Percentiles rank a stretch among this genome's conserved stretches.
Evolutionary conservation across 2,113 vertebrate genomes (phyloP).

Genomic region (Zapornia atra): DNA sequence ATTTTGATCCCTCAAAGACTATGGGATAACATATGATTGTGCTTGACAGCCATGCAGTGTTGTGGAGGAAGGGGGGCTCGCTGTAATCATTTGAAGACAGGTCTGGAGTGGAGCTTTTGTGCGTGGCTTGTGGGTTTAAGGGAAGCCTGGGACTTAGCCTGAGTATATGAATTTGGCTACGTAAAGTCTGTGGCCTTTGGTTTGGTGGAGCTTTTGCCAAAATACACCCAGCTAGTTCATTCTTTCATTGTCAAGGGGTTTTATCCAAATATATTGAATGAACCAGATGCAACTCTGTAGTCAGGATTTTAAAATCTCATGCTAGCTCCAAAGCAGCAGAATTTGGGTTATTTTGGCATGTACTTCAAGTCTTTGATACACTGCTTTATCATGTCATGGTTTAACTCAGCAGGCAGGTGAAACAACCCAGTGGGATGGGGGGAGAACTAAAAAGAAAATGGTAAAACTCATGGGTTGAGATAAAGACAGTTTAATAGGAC

Average conservation of each 20-base stretch:
- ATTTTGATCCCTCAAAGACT: background rate
- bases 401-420: too few species aligned
- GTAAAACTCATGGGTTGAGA: too few species aligned
- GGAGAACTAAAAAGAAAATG: too few species aligned
- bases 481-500: too few species aligned
- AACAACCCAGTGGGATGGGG: too few species aligned
- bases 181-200: background rate
- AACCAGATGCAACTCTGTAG: background rate
- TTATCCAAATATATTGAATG: background rate
- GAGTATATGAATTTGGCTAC: background rate
- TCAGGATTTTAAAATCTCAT: background rate
- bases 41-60: background rate
- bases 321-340: background rate
- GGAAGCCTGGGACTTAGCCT: background rate
- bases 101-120: background rate
- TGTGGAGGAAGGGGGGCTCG: background rate
- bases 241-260: background rate
- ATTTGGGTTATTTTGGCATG: background rate
- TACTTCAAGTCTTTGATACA: background rate
- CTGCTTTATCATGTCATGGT: background rate
- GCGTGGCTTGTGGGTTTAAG: background rate
- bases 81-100: background rate
- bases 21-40: background rate
- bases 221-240: background rate
- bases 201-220: background rate